These are phyloP conservation scores for Dipodomys ordii DNA, from an alignment of 2,113 vertebrate genomes.

Conservation along the genomic window DNA sequence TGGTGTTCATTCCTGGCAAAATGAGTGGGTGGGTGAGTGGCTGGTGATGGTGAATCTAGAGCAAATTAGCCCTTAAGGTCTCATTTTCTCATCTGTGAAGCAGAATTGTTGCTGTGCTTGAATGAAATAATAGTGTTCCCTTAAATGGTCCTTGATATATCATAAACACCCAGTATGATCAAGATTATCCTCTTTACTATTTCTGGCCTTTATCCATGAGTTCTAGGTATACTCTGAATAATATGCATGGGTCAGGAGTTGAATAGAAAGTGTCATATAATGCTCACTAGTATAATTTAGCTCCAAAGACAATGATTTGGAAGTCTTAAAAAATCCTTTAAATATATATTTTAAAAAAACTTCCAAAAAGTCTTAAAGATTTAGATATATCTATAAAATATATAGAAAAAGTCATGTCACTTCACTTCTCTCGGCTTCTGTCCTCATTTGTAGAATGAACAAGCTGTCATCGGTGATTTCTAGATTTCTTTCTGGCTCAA, in stretches of 20 bases:
- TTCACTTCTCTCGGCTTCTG: not conserved
- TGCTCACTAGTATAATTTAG: not conserved
- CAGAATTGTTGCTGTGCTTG: not conserved
- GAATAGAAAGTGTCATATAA: not conserved
- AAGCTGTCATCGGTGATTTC: not conserved
- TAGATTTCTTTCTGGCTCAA: not conserved
- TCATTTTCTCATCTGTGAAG: not conserved
- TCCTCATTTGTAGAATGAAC: conserved; percentile 13
- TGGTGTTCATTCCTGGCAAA: not conserved
- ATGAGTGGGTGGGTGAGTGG: not conserved
- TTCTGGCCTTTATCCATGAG: not conserved
- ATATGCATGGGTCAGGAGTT: not conserved
- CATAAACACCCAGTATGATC: not conserved
- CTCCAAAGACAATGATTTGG: not conserved
- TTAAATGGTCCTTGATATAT: not conserved
- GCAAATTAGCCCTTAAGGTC: not conserved
- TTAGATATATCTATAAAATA: not conserved
- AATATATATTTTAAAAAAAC: not conserved
- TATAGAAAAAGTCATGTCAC: conserved; percentile 6
- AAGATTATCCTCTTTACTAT: not conserved
- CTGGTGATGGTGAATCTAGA: not conserved
- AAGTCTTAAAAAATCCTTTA: not conserved
- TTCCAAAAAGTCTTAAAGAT: conserved; percentile 8
- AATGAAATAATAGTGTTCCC: not conserved
- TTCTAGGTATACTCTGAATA: not conserved